Percentiles rank a stretch among this genome's conserved stretches.
These are phyloP conservation scores for Laothoe populi DNA, from an alignment of 2,888 invertebrate species.

Conservation along the genomic window DNA sequence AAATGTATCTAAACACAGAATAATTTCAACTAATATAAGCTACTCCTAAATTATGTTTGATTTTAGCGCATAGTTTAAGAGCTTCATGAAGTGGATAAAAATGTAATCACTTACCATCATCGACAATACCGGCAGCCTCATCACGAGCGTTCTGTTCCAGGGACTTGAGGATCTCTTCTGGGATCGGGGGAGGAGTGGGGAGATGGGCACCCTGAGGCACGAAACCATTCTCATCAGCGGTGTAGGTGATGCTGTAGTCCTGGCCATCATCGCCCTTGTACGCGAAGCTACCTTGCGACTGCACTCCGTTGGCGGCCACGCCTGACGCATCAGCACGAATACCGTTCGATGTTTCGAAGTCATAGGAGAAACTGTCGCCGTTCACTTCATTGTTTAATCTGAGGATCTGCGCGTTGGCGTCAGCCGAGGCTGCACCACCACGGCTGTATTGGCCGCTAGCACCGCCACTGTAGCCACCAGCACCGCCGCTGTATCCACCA, in stretches of 20 bases:
- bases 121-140: slow-evolving; percentile 78
- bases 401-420: slow-evolving; percentile 73
- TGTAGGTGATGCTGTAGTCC: slow-evolving; percentile 79
- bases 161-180: slow-evolving; percentile 76
- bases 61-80: not conserved
- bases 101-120: slow-evolving; percentile 71
- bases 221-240: slow-evolving; percentile 80
- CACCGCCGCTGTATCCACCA: not conserved
- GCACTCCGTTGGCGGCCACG: slow-evolving; percentile 77
- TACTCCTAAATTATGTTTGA: not conserved
- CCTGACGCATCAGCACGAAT: slow-evolving; percentile 78
- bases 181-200: slow-evolving; percentile 80
- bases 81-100: not conserved
- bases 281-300: slow-evolving; percentile 77
- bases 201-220: slow-evolving; percentile 77
- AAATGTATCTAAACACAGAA: too few species aligned
- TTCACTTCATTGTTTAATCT: slow-evolving; percentile 74
- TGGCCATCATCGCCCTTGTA: slow-evolving; percentile 82
- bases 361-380: slow-evolving; percentile 76
- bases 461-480: slow-evolving; percentile 34
- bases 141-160: slow-evolving; percentile 81
- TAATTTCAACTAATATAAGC: too few species aligned
- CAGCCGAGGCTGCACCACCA: slow-evolving; percentile 54
- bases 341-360: slow-evolving; percentile 79
- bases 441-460: slow-evolving; percentile 45